phyloP scores from a whole-genome alignment of 2,888 invertebrate genomes.

The Lamellibrachia columna region DNA sequence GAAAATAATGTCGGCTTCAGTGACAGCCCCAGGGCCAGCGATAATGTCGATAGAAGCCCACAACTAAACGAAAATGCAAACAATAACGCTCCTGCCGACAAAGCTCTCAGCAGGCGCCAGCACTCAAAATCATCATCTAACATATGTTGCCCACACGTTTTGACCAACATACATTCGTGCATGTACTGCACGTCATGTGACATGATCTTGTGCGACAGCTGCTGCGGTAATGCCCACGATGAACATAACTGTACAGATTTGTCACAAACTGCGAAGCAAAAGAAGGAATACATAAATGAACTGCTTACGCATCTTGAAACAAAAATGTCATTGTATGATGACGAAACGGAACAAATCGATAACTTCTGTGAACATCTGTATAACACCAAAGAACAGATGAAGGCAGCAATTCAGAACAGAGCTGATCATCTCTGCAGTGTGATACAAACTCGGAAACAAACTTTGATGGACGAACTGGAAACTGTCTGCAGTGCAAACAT shows the following conservation, averaged over 20 bases:
- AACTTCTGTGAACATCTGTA: constrained; percentile 28
- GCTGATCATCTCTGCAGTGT: constrained; percentile 22
- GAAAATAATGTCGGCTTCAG: not conserved
- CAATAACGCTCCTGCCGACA: not conserved
- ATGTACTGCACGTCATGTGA: constrained; percentile 29
- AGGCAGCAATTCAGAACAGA: constrained; percentile 26
- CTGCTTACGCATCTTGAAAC: constrained; percentile 19
- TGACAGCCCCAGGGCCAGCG: not conserved
- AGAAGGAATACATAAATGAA: constrained; percentile 27
- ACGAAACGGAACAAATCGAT: constrained; percentile 22
- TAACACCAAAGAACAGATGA: constrained; percentile 21
- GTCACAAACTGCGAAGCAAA: constrained; percentile 24
- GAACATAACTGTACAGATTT: constrained; percentile 20
- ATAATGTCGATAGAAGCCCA: not conserved
- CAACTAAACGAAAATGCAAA: not conserved
- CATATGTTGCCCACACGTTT: constrained; percentile 9
- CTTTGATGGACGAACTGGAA: constrained; percentile 24
- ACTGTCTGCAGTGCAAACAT: constrained; percentile 22
- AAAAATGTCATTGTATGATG: constrained; percentile 21
- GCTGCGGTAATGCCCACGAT: constrained; percentile 20
- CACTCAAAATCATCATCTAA: not conserved
- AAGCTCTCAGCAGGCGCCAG: not conserved
- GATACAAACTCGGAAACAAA: constrained; percentile 26
- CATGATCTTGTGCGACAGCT: constrained; percentile 22
- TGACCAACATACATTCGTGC: constrained; percentile 4